Evolutionary conservation across 2,113 vertebrate genomes (phyloP), one percentile per base, ranked within the genome.

Genomic region (Abramis brama): DNA sequence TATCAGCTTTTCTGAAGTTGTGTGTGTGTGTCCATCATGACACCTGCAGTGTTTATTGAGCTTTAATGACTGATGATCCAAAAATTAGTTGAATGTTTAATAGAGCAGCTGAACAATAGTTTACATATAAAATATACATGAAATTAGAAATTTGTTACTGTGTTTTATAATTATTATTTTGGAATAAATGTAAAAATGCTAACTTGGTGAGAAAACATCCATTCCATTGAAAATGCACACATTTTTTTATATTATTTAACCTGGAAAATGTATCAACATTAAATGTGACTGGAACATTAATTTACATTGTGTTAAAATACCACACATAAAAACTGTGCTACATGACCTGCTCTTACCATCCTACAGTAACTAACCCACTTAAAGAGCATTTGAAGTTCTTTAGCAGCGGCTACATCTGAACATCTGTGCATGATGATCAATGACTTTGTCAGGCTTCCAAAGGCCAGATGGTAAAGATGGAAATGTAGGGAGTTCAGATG

Each of bases 381-480:
- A 74, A 68, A 88, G 9, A 74, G 39, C 25, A 75, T 60, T 76
- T n/a, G 43, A 25, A 81, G 39, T 36, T 74, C 73, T 68, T 81
- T 71, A 73, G 36, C 77, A 71, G 78, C 19, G 50, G 55, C 79
- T 47, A 77, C 27, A 10, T 77, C 30, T 57, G 81, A 86, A 86
- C 85, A 89, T 88, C 85, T 87, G 52, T 76, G 64, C 66, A 76
- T 52, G 19, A 78, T 88, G 85, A 90, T 91, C 70, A 86, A 85
- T 82, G 86, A 75, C 87, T 80, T 79, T 85, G 82, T 85, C 78
- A 79, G 79, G 68, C 79, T 85, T 85, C 76, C 86, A 66, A 79
- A 89, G 85, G 60, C 70, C 66, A 68, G 50, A 88, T 88, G 85
- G 81, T 84, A 88, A 86, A 83, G 75, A 88, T 73, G 66, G 84